Conservation (phyloP, 2,797 vertebrate species). For the Luscinia megarhynchos region DNA sequence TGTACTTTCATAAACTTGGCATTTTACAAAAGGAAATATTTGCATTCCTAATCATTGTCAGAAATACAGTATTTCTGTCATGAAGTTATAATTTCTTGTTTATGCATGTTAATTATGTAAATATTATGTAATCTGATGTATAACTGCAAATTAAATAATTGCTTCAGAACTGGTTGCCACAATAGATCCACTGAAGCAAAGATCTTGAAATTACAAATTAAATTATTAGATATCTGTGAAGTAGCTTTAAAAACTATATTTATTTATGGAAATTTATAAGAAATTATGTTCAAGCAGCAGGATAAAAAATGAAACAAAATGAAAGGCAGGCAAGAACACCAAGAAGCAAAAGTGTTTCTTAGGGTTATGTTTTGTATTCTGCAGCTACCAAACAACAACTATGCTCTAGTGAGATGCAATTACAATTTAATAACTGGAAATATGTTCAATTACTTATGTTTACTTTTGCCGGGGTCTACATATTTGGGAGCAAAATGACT, state of each 20-base stretch:
- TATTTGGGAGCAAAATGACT: neutral
- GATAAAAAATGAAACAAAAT: neutral
- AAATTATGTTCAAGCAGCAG: neutral
- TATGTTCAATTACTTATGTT: neutral
- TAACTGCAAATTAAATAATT: conserved; percentile 48
- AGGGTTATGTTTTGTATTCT: neutral
- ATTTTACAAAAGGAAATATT: neutral
- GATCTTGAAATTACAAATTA: conserved; percentile 5
- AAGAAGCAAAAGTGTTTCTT: neutral
- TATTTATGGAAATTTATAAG: conserved; percentile 15
- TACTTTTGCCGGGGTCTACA: neutral
- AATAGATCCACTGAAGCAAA: conserved; percentile 20
- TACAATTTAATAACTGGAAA: neutral
- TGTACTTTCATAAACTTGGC: neutral
- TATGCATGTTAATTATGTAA: conserved; percentile 37
- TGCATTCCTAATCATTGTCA: neutral
- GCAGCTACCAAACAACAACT: neutral
- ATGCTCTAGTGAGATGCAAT: neutral
- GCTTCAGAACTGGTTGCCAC: neutral
- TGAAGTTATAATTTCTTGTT: conserved; percentile 8
- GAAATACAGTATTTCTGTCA: neutral
- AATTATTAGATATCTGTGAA: conserved; percentile 41
- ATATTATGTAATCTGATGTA: conserved; percentile 42
- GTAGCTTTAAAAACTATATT: neutral
- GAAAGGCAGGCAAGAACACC: neutral